A percentile compares a stretch with the other conserved stretches of the same genome.
Evolutionary conservation across 2,797 vertebrate genomes (phyloP).

Genomic region (Malacoraja senta): DNA sequence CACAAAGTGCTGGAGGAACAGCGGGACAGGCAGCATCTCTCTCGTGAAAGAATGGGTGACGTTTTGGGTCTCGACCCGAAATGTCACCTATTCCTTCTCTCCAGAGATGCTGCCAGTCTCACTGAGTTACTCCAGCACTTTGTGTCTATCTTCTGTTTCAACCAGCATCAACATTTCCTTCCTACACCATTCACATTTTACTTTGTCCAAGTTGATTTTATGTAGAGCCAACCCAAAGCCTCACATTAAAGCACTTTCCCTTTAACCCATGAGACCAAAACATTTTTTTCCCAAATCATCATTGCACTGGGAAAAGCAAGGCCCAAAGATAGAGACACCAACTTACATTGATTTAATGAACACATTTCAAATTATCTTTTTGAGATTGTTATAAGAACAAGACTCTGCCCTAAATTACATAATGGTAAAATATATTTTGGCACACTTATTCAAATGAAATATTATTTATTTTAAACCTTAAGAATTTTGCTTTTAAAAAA

Average conservation of each 20-base stretch:
- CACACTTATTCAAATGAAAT: background rate
- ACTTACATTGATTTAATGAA: background rate
- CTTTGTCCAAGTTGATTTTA: background rate
- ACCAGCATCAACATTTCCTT: no score
- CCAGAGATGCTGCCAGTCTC: no score
- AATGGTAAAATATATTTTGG: background rate
- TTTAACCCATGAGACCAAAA: no score
- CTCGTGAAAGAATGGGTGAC: no score
- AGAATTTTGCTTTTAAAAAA: background rate
- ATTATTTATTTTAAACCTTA: no score
- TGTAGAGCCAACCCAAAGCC: background rate
- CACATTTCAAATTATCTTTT: background rate
- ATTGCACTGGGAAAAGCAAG: background rate
- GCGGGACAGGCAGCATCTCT: no score
- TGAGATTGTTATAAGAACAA: background rate
- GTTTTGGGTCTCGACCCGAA: no score
- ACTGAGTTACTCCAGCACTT: no score
- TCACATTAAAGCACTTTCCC: background rate
- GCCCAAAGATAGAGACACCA: background rate
- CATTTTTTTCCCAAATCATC: background rate
- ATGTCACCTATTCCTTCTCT: no score
- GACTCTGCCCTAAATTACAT: background rate
- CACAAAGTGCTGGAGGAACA: no score
- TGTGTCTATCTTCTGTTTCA: no score
- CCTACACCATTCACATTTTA: background rate